A percentile compares a stretch with the other conserved stretches of the same genome.
Conservation (phyloP, 2,113 vertebrate species). For the Sisor rabdophorus region DNA sequence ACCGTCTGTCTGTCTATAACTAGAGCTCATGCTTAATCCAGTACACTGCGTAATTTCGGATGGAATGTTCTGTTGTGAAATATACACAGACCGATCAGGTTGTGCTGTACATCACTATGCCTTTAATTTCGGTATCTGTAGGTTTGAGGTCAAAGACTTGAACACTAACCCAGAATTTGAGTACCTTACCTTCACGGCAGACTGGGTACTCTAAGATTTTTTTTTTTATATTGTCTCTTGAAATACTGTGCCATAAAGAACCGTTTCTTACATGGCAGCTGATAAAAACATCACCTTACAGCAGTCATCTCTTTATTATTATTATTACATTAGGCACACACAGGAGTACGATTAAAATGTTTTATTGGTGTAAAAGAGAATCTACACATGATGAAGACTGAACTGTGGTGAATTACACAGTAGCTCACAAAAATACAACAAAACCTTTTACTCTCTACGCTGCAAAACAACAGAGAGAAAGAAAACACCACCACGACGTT, state of each 20-base stretch:
- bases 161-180: too few species aligned
- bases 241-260: not conserved
- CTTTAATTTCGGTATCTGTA: too few species aligned
- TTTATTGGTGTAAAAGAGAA: constrained; percentile 22
- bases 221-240: not conserved
- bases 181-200: too few species aligned
- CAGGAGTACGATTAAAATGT: not conserved
- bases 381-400: not conserved
- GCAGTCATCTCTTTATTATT: not conserved
- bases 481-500: not conserved
- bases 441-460: not conserved
- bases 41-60: too few species aligned
- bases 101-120: too few species aligned
- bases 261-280: not conserved
- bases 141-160: too few species aligned
- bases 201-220: too few species aligned
- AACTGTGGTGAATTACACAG: not conserved
- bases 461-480: not conserved
- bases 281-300: not conserved
- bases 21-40: too few species aligned
- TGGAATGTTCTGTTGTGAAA: too few species aligned
- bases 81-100: too few species aligned
- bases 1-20: too few species aligned
- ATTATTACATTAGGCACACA: too few species aligned
- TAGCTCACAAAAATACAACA: not conserved